A percentile compares a stretch with the other conserved stretches of the same genome.
Evolutionary conservation across 2,113 vertebrate species (phyloP).

Genomic region (Solenodon paradoxus): DNA sequence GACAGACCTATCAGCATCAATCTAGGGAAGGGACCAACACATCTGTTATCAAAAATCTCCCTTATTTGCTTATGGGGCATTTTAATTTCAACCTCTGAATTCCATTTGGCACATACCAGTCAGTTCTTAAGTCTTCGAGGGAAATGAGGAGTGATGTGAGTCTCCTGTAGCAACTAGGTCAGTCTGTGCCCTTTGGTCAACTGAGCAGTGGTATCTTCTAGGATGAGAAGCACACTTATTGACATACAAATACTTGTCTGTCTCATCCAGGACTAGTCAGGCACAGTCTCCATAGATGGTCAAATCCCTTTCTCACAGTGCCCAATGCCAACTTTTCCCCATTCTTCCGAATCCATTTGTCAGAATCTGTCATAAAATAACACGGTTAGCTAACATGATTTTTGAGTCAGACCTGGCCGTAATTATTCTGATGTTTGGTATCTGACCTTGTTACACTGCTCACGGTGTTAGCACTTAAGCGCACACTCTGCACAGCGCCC

Average conservation of each 20-base stretch:
- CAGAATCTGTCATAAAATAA: background rate
- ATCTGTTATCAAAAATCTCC: background rate
- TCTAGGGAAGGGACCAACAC: accelerated
- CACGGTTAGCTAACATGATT: background rate
- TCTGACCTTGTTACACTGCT: background rate
- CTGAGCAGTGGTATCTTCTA: background rate
- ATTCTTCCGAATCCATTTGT: background rate
- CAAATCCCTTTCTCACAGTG: background rate
- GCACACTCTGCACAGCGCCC: too few relatives aligned
- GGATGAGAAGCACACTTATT: background rate
- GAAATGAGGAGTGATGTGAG: too few relatives aligned
- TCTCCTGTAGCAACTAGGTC: too few relatives aligned
- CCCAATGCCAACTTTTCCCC: background rate
- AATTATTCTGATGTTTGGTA: background rate
- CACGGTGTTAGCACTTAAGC: too few relatives aligned
- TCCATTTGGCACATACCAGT: background rate
- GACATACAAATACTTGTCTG: background rate
- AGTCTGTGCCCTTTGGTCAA: too few relatives aligned
- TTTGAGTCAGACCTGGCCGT: too few relatives aligned
- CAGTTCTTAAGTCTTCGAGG: background rate
- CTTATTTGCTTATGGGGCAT: background rate
- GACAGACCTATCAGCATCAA: background rate
- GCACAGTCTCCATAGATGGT: background rate
- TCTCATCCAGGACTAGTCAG: background rate
- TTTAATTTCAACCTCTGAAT: background rate